These are phyloP conservation scores for Rhabdomys dilectus DNA, from an alignment of 2,113 vertebrate species.

Conservation along the genomic window DNA sequence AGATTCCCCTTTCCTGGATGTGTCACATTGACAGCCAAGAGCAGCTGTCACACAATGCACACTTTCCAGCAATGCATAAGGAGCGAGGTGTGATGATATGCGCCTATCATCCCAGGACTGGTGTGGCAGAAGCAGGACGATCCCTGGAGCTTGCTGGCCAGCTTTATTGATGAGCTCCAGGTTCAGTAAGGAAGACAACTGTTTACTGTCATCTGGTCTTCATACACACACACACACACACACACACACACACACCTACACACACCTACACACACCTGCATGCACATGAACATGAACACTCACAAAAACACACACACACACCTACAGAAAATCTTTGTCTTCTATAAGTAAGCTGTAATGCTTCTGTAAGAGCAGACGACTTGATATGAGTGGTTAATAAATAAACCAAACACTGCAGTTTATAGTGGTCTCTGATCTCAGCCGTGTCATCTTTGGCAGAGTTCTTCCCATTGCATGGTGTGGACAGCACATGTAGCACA, in stretches of 20 bases:
- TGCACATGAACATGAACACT: background rate
- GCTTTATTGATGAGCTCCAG: background rate
- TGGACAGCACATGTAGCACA: background rate
- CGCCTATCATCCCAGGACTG: background rate
- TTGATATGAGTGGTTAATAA: background rate
- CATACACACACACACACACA: background rate
- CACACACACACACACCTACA: background rate
- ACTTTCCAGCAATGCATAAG: too few species aligned
- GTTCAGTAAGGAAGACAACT: background rate
- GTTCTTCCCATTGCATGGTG: too few species aligned
- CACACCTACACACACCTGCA: background rate
- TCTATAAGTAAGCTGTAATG: background rate
- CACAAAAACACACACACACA: background rate
- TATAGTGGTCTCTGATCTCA: background rate
- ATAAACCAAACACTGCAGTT: background rate
- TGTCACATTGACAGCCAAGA: background rate
- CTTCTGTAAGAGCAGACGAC: background rate
- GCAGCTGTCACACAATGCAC: too few species aligned
- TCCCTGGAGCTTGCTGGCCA: background rate
- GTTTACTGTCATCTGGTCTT: background rate
- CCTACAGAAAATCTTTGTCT: background rate
- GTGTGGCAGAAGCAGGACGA: background rate
- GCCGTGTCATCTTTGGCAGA: too few species aligned
- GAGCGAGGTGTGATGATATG: background rate
- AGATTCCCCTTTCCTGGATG: background rate